phyloP scores from a whole-genome alignment of 1,140 invertebrate species.

The Cherax destructor region DNA sequence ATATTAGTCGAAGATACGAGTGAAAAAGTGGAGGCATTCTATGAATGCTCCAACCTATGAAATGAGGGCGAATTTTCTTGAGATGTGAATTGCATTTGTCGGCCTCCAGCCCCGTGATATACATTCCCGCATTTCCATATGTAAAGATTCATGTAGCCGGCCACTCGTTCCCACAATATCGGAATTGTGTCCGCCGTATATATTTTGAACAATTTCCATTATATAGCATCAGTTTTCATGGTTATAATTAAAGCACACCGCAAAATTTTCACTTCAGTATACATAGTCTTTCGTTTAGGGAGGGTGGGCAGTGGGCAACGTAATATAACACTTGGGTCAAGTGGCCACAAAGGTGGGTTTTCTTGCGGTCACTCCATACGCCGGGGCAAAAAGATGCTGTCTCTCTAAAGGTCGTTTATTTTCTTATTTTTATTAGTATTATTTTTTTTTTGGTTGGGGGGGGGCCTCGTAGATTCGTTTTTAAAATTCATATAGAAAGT shows the following conservation, averaged over 20 bases:
- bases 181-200: slow-evolving; percentile 1
- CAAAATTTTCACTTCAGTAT: slow-evolving; percentile 30
- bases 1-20: slow-evolving; percentile 37
- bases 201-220: slow-evolving; percentile 41
- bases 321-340: neutral
- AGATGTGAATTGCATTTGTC: slow-evolving; percentile 29
- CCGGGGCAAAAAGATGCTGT: slow-evolving; percentile 16
- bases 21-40: slow-evolving; percentile 24
- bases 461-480: too few species aligned
- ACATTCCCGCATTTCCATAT: slow-evolving; percentile 19
- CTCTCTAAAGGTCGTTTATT: slow-evolving; percentile 28
- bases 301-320: neutral
- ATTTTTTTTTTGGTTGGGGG: neutral
- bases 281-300: neutral
- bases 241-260: slow-evolving; percentile 25
- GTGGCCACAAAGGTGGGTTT: neutral
- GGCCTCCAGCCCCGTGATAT: neutral
- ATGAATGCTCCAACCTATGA: slow-evolving; percentile 23
- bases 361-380: neutral
- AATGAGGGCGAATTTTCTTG: slow-evolving; percentile 25
- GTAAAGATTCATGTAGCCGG: slow-evolving; percentile 16
- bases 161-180: neutral
- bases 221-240: slow-evolving; percentile 41
- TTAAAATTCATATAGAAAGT: too few species aligned
- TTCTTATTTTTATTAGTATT: slow-evolving; percentile 12